These are phyloP conservation scores for Indicator maculatus DNA, from an alignment of 2,113 vertebrate genomes.

Conservation along the genomic window DNA sequence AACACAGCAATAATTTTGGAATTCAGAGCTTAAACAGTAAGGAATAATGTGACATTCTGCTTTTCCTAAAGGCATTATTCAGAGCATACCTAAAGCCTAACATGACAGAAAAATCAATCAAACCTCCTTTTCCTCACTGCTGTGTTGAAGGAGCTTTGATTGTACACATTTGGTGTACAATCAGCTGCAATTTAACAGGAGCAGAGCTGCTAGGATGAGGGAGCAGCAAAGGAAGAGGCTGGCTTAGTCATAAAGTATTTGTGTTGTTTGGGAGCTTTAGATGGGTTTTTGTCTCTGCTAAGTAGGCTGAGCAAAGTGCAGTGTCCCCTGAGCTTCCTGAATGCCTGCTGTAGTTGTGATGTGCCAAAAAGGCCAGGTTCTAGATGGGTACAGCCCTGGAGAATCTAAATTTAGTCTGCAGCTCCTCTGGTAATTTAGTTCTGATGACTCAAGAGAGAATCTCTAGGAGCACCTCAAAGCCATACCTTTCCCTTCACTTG, in stretches of 20 bases:
- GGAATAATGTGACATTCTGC: background rate
- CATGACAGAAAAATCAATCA: background rate
- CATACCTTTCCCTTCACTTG: background rate
- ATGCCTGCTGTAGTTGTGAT: constrained; percentile 25
- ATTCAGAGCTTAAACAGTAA: background rate
- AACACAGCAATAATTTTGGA: background rate
- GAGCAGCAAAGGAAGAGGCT: constrained; percentile 8
- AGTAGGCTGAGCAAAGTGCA: constrained; percentile 53
- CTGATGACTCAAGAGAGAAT: constrained; percentile 21
- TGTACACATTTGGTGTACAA: background rate
- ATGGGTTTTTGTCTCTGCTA: constrained; percentile 65
- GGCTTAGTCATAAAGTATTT: constrained; percentile 45
- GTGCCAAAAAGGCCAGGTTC: constrained; percentile 66
- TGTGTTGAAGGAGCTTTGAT: background rate
- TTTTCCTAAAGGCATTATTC: background rate
- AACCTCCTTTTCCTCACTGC: background rate
- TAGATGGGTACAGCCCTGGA: constrained; percentile 59
- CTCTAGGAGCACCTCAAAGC: constrained; percentile 4
- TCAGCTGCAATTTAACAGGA: background rate
- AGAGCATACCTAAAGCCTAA: background rate
- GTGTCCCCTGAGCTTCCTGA: constrained; percentile 43
- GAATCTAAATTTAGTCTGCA: constrained; percentile 70
- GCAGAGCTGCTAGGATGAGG: background rate
- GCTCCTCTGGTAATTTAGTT: constrained; percentile 41
- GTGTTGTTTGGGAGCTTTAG: constrained; percentile 31